Evolutionary conservation across 2,888 invertebrate species (phyloP).

Genomic region (Barypeithes pellucidus): DNA sequence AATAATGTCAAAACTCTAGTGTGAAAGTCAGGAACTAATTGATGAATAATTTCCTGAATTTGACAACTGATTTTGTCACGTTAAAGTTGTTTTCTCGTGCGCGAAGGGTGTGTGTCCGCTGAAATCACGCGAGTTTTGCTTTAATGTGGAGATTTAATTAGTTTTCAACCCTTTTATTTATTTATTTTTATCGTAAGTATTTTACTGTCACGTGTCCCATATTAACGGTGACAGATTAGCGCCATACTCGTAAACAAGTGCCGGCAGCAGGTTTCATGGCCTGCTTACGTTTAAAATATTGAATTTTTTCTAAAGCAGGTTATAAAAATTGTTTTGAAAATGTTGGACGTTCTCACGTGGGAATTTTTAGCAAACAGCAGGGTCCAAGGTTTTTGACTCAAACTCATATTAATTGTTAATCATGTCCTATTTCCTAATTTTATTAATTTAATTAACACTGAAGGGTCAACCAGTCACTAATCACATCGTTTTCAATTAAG

Average conservation of each 20-base stretch:
- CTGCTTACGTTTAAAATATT: conserved; percentile 48
- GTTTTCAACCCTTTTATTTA: conserved; percentile 57
- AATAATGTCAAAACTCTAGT: conserved; percentile 21
- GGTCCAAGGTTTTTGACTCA: not conserved
- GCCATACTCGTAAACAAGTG: conserved; percentile 58
- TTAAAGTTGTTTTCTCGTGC: conserved; percentile 61
- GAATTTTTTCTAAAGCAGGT: not conserved
- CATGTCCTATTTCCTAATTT: no score
- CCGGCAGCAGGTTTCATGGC: conserved; percentile 57
- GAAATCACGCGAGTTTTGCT: conserved; percentile 61
- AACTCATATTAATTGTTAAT: not conserved
- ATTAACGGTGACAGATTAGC: conserved; percentile 54
- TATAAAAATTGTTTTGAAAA: not conserved
- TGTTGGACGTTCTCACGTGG: not conserved
- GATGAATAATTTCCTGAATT: conserved; percentile 34
- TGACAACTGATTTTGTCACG: conserved; percentile 62
- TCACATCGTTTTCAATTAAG: no score
- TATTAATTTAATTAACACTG: conserved; percentile 21
- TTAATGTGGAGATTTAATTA: conserved; percentile 65
- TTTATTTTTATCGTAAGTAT: conserved; percentile 60
- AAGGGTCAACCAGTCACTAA: not conserved
- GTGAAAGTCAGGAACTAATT: conserved; percentile 18
- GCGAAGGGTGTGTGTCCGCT: conserved; percentile 64
- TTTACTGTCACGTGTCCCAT: conserved; percentile 36
- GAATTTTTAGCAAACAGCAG: not conserved